Conservation (phyloP, 2,888 invertebrate genomes). For the Atethmia centrago region DNA sequence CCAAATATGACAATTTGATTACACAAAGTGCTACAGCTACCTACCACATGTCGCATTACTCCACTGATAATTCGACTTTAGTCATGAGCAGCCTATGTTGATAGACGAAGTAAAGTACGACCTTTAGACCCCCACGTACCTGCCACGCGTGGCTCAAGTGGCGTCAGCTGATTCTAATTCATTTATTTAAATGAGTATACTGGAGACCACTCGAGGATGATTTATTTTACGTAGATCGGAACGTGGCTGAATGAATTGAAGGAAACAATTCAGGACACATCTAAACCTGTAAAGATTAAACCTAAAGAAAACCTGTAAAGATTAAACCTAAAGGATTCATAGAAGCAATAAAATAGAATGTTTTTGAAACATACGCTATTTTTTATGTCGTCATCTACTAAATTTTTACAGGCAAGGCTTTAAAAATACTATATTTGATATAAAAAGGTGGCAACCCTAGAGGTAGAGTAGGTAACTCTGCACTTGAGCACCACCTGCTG, state of each 20-base stretch:
- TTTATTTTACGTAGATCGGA: background rate
- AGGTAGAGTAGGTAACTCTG: background rate
- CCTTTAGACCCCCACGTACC: constrained; percentile 7
- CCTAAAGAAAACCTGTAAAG: no score
- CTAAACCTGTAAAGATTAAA: background rate
- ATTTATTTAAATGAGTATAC: constrained; percentile 20
- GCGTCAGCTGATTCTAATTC: constrained; percentile 14
- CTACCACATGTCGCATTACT: no score
- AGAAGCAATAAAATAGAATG: no score
- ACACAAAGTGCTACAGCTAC: no score
- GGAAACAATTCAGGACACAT: background rate
- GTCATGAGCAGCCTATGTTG: background rate
- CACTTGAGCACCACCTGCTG: background rate
- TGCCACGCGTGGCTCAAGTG: background rate
- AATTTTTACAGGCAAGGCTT: no score
- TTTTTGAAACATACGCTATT: no score
- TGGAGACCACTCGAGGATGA: background rate
- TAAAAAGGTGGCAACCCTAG: no score
- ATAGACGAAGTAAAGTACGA: constrained; percentile 10
- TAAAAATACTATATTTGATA: no score
- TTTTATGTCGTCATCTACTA: no score
- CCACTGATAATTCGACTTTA: no score
- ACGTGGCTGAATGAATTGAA: constrained; percentile 11
- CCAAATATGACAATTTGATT: no score
- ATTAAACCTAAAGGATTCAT: no score